Base-by-base conservation (phyloP, 2,113 vertebrate species). In the Pholis gunnellus region DNA sequence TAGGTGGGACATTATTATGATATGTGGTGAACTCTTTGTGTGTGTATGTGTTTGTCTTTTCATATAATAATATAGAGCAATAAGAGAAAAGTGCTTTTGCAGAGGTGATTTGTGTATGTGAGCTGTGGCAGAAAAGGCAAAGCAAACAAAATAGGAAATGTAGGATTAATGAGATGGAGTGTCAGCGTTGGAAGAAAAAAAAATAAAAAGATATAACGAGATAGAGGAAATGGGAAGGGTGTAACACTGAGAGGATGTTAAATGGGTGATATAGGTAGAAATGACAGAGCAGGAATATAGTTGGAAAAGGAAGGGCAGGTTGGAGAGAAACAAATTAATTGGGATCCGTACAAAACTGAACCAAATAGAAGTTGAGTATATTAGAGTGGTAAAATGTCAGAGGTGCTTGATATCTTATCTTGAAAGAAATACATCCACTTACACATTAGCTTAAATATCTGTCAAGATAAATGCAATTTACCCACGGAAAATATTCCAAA, bases 371-470 rank as follows among this genome's bases (percentile, higher is more conserved):
- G 61, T 59, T 70, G 31, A 79, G 77, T 54, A 20, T 31, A 36
- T 82, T 54, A 68, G 66, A 78, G 66, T 69, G 60, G 82, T 75
- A 66, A 86, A 81, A 84, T 71, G 66, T 88, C 78, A 78, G 59
- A 72, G 56, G 57, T 77, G 44, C 5, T 81, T 66, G 63, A 86
- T 72, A 82, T 82, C 66, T 76, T 67, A 82, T 84, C 82, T 88
- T 20, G 59, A 5, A 57, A 72, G 79, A 81, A 68, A 80, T 79
- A 17, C 18, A 2, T 74, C 70, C 73, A 79, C 56, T 83, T 75
- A 64, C n/a, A 44, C 13, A n/a, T 86, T 88, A 57, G 31, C 63
- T 84, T 87, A 77, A 87, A 86, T 60, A 70, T 82, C 82, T 74
- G 67, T 67, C 22, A n/a, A 61, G 72, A 84, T 81, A 70, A 72